A percentile compares a stretch with the other conserved stretches of the same genome.
These are phyloP conservation scores for Phoxinus phoxinus DNA, from an alignment of 2,113 vertebrate species.

Conservation along the genomic window DNA sequence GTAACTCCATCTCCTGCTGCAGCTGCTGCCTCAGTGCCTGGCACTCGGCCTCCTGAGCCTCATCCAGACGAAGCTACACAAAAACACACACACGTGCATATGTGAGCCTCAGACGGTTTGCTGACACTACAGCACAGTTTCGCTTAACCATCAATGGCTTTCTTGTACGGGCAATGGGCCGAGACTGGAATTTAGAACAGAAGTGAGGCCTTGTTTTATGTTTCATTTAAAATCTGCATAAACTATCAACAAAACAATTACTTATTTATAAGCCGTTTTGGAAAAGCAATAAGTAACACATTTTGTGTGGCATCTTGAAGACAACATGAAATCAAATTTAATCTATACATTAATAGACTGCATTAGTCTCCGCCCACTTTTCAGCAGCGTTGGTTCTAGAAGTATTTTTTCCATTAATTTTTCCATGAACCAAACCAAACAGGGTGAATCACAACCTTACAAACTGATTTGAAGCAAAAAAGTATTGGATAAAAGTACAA, in stretches of 20 bases:
- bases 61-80: slow-evolving; percentile 92
- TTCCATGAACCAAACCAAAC: background rate
- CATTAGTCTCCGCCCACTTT: background rate
- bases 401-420: background rate
- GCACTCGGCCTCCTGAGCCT: slow-evolving; percentile 98
- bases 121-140: background rate
- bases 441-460: background rate
- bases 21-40: slow-evolving; percentile 97
- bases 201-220: background rate
- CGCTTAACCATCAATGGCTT: background rate
- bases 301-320: background rate
- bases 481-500: background rate
- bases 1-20: slow-evolving; percentile 99
- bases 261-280: no score
- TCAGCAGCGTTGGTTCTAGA: background rate
- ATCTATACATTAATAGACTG: background rate
- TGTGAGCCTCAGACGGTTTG: background rate
- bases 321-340: background rate
- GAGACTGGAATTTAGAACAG: slow-evolving; percentile 22
- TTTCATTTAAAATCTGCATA: background rate
- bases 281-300: background rate
- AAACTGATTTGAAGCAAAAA: background rate
- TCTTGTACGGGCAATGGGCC: background rate
- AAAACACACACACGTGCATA: slow-evolving; percentile 34
- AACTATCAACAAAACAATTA: background rate